Evolutionary conservation across 2,888 invertebrate species (phyloP).

Genomic region (Chymomyza fuscimana): DNA sequence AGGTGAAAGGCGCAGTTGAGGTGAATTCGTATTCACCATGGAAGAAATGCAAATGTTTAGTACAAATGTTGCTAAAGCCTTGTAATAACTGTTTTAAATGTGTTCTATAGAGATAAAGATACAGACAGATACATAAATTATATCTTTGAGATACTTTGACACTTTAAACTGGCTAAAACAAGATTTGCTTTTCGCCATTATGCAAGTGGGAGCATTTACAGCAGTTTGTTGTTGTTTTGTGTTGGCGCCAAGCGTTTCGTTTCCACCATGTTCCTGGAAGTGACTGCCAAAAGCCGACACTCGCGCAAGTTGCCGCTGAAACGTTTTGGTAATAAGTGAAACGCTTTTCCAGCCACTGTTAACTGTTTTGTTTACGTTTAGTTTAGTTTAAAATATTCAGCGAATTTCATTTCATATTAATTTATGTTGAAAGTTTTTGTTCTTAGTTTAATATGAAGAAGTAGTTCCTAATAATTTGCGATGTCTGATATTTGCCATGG

Average conservation of each 20-base stretch:
- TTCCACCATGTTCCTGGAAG: slow-evolving; percentile 55
- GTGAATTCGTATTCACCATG: neutral
- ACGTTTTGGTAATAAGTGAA: slow-evolving; percentile 28
- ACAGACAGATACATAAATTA: neutral
- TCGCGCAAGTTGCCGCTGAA: neutral
- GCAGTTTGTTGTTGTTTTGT: slow-evolving; percentile 23
- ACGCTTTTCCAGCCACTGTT: slow-evolving; percentile 4
- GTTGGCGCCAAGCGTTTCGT: slow-evolving; percentile 21
- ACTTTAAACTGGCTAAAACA: slow-evolving; percentile 28
- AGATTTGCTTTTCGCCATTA: slow-evolving; percentile 41
- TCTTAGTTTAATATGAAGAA: no score
- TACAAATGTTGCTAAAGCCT: slow-evolving; percentile 5
- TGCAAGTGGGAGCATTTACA: slow-evolving; percentile 52
- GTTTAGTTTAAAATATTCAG: slow-evolving; percentile 32
- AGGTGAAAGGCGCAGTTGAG: slow-evolving; percentile 44
- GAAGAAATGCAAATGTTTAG: neutral
- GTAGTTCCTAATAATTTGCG: no score
- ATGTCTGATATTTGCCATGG: no score
- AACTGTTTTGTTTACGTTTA: slow-evolving; percentile 39
- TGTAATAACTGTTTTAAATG: neutral
- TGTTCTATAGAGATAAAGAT: slow-evolving; percentile 16
- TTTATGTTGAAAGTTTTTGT: no score
- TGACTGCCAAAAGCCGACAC: slow-evolving; percentile 16
- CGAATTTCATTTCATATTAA: no score
- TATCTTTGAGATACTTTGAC: slow-evolving; percentile 26